Conservation (phyloP, 2,888 invertebrate species). For the Podabrus alpinus region DNA sequence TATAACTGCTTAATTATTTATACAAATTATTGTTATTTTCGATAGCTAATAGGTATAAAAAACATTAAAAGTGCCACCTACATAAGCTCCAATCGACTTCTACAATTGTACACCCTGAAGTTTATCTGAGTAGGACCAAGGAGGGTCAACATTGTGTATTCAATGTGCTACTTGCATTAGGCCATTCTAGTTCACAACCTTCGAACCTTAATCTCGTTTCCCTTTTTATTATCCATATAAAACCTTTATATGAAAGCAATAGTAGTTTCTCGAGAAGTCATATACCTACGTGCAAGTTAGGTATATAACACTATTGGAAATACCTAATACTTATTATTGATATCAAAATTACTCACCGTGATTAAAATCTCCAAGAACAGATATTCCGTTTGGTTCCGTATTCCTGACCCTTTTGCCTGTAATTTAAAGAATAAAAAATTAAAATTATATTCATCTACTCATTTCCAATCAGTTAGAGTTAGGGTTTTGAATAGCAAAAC, state of each 20-base stretch:
- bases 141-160: conserved; percentile 53
- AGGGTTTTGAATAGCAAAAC: conserved; percentile 32
- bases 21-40: background rate
- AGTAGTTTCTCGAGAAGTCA: conserved; percentile 40
- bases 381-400: conserved; percentile 54
- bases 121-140: conserved; percentile 30
- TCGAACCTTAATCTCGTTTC: conserved; percentile 53
- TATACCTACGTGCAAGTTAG: conserved; percentile 35
- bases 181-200: conserved; percentile 52
- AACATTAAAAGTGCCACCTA: background rate
- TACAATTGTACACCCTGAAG: conserved; percentile 28
- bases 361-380: conserved; percentile 55
- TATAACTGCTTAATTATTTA: background rate
- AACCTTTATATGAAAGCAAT: conserved; percentile 52
- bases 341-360: conserved; percentile 53
- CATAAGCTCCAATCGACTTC: conserved; percentile 38
- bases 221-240: conserved; percentile 54
- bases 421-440: conserved; percentile 39
- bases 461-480: conserved; percentile 39
- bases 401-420: conserved; percentile 54
- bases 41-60: background rate
- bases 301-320: conserved; percentile 28
- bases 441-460: conserved; percentile 31
- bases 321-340: conserved; percentile 39
- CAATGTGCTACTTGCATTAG: conserved; percentile 50